Base-by-base conservation (phyloP, 2,797 vertebrate species). In the Falco berigora region DNA sequence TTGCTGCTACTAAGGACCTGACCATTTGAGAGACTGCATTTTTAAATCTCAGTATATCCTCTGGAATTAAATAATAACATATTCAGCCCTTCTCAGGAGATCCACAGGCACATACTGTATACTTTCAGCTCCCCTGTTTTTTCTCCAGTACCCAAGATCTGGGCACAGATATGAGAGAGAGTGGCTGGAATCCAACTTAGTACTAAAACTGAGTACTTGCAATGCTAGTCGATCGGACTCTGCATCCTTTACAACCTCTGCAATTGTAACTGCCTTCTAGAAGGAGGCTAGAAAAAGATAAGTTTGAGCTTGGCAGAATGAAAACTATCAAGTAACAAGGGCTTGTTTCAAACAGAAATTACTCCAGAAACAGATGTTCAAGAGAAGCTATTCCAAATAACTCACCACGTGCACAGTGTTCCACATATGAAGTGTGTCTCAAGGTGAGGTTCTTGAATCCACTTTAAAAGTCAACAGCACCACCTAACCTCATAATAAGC, bases 31-130 rank as follows among this genome's bases (percentile, higher is more conserved):
- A 85, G 20, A 38, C 8, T n/a, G 4, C 17, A 14, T 22, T 46
- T 86, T 49, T 76, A 18, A 30, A 8, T 92, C 58, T 25, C 52
- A 71, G 12, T 24, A 13, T 7, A 74, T 20, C 8, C 25, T 30
- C 40, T 67, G 17, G 32, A 78, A 73, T 77, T 22, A 74, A 84
- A 62, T 49, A 47, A 79, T 5, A 14, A 90, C 79, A 81, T 40
- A 17, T 18, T 78, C 63, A 68, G 25, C 23, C 32, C 19, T 73
- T 69, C 25, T 52, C 28, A 30, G 52, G 36, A 67, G n/a, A 44
- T 62, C 47, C 44, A 50, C 16, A 86, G 69, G 62, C 14, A 58
- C 0, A 2, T 4, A 44, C 8, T 0, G 0, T 8, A 18, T 4
- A 20, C n/a, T 59, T 82, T 49, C 40, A 59, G 20, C 25, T 79